Percentiles rank a stretch among this genome's conserved stretches.
Evolutionary conservation across 2,888 invertebrate genomes (phyloP).

Genomic region (Calameuta idolon): DNA sequence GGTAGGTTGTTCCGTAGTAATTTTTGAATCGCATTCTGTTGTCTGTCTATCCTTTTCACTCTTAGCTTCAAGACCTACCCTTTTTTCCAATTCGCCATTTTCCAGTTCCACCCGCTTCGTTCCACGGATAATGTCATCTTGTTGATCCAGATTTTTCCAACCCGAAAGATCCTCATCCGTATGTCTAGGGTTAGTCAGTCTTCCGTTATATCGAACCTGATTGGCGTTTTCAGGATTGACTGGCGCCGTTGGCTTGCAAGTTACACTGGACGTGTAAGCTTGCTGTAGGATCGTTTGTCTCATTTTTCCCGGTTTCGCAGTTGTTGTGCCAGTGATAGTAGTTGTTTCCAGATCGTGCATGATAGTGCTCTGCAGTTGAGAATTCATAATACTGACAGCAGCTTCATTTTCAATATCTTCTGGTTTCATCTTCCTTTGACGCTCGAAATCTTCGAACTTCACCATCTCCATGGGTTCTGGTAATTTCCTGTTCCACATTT

Average conservation of each 20-base stretch:
- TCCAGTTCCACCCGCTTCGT: neutral
- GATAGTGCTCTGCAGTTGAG: neutral
- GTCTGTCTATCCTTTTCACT: neutral
- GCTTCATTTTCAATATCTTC: neutral
- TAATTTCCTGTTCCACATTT: neutral
- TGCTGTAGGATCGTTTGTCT: neutral
- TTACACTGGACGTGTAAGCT: neutral
- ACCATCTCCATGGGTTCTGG: neutral
- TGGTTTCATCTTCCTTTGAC: neutral
- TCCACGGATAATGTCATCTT: neutral
- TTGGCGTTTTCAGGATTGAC: neutral
- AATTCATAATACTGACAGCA: neutral
- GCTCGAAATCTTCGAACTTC: neutral
- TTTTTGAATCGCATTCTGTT: neutral
- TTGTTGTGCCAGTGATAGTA: neutral
- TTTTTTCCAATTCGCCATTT: neutral
- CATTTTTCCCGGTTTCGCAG: neutral
- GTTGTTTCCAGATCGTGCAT: neutral
- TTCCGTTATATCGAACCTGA: neutral
- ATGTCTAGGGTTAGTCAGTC: neutral
- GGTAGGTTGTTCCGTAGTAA: neutral
- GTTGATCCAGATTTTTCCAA: neutral
- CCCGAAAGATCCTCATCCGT: neutral
- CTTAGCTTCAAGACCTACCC: neutral
- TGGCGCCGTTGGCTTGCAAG: neutral